Evolutionary conservation across 2,113 vertebrate species (phyloP).

Genomic region (Anhinga anhinga): DNA sequence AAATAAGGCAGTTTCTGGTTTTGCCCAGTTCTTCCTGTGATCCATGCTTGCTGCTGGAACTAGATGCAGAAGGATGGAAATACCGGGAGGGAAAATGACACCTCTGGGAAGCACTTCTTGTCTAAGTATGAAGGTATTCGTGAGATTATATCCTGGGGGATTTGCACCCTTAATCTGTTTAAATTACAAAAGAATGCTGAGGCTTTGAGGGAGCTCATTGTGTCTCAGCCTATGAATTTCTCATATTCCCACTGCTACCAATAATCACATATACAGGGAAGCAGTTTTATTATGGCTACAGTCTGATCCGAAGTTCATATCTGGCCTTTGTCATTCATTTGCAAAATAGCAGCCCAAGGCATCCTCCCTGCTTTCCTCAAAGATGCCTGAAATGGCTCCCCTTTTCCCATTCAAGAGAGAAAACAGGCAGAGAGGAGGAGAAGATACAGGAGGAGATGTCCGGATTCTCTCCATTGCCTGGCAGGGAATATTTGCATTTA

Average conservation of each 20-base stretch:
- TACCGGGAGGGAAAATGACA: not conserved
- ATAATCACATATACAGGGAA: not conserved
- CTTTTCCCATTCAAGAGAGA: not conserved
- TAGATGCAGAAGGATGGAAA: not conserved
- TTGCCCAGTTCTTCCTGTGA: not conserved
- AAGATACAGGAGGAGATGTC: not conserved
- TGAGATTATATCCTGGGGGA: constrained; percentile 4
- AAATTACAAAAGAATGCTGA: constrained; percentile 5
- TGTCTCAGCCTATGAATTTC: constrained; percentile 48
- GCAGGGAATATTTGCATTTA: not conserved
- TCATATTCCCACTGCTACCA: constrained; percentile 31
- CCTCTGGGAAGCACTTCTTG: constrained; percentile 4
- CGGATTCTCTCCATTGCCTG: not conserved
- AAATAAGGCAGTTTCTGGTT: not conserved
- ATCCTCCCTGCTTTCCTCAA: not conserved
- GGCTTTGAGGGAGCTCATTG: not conserved
- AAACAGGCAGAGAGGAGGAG: not conserved
- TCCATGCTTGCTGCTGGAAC: not conserved
- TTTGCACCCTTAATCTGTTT: constrained; percentile 30
- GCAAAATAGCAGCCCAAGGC: constrained; percentile 11
- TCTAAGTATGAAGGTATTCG: not conserved
- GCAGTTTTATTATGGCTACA: not conserved
- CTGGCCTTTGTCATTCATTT: not conserved
- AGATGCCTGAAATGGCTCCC: not conserved
- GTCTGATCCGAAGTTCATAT: not conserved